phyloP scores from a whole-genome alignment of 2,797 vertebrate species.

The Otolemur crassicaudatus region DNA sequence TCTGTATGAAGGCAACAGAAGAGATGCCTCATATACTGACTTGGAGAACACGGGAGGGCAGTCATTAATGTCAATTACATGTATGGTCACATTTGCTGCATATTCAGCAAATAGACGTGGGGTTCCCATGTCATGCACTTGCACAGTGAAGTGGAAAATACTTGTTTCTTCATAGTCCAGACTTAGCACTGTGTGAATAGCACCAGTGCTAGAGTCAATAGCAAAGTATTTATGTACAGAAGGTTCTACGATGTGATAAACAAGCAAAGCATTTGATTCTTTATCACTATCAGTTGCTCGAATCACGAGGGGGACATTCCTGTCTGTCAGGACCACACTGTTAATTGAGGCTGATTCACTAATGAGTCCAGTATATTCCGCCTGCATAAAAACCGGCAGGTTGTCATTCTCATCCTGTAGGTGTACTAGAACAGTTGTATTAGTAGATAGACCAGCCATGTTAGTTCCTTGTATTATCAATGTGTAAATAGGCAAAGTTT shows the following conservation, averaged over 20 bases:
- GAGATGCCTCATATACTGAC: constrained; percentile 92
- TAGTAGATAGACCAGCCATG: constrained; percentile 96
- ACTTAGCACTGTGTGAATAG: constrained; percentile 91
- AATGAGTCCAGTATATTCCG: constrained; percentile 94
- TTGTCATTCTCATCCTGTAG: constrained; percentile 98
- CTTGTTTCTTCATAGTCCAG: constrained; percentile 95
- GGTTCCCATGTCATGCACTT: constrained; percentile 95
- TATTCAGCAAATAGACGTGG: constrained; percentile 94
- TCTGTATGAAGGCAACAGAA: constrained; percentile 95
- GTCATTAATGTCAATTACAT: constrained; percentile 96
- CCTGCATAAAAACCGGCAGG: constrained; percentile 91
- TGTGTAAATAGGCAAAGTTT: constrained; percentile 91
- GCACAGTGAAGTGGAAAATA: constrained; percentile 95
- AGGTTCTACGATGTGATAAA: constrained; percentile 97
- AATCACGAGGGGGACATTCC: constrained; percentile 94
- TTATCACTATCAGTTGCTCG: constrained; percentile 94
- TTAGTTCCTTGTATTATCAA: constrained; percentile 96
- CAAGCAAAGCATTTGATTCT: constrained; percentile 95
- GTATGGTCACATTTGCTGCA: constrained; percentile 95
- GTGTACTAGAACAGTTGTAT: constrained; percentile 93
- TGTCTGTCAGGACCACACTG: constrained; percentile 94
- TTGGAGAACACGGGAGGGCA: constrained; percentile 94
- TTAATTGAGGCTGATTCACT: constrained; percentile 95
- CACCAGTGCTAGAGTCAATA: constrained; percentile 97
- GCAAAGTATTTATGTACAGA: constrained; percentile 95